Conservation (phyloP, 2,113 vertebrate genomes). For the Strix aluco region DNA sequence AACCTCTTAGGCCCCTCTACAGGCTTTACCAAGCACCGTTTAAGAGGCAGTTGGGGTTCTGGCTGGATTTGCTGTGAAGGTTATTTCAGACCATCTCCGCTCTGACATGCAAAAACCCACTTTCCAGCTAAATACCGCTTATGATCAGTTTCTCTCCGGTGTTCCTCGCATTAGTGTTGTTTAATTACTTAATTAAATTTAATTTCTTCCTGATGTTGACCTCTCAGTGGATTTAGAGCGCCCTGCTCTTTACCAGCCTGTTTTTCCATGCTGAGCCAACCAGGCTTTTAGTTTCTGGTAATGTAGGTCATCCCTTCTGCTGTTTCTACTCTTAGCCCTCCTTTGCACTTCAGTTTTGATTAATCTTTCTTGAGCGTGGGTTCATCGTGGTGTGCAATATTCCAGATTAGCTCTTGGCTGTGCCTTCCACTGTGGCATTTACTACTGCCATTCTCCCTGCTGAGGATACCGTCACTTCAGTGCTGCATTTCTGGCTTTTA, state of each 20-base stretch:
- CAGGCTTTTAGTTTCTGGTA: background rate
- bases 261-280: background rate
- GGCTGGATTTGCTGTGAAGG: background rate
- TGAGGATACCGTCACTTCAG: background rate
- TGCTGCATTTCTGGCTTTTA: accelerated
- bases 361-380: background rate
- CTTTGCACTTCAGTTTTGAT: background rate
- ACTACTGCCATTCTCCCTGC: background rate
- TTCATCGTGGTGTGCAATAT: background rate
- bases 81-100: background rate
- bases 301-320: background rate
- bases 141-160: accelerated
- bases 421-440: background rate
- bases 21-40: background rate
- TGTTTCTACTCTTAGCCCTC: background rate
- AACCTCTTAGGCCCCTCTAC: background rate
- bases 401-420: background rate
- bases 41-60: background rate
- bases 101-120: background rate
- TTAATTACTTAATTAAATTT: background rate
- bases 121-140: background rate
- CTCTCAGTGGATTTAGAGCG: background rate
- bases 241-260: background rate
- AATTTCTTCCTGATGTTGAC: background rate
- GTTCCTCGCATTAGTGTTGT: background rate